phyloP scores from a whole-genome alignment of 2,797 vertebrate genomes.

The Eleutherodactylus coqui region DNA sequence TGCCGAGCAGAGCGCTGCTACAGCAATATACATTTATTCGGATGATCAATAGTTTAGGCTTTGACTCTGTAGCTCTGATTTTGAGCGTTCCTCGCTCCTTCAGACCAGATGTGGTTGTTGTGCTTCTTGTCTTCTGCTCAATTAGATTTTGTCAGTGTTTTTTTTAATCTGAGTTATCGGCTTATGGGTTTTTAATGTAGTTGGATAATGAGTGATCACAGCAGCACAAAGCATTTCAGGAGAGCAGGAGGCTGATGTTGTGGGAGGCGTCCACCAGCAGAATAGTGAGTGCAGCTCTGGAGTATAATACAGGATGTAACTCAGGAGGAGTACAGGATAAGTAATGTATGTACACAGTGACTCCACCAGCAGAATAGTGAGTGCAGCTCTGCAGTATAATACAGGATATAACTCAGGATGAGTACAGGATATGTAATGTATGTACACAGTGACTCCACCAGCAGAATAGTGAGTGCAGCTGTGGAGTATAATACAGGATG shows the following conservation, averaged over 20 bases:
- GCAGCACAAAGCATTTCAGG: neutral
- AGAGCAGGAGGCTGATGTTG: neutral
- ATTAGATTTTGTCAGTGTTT: neutral
- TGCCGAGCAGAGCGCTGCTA: neutral
- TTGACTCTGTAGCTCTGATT: neutral
- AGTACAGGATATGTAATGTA: too few relatives aligned
- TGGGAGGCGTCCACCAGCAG: too few relatives aligned
- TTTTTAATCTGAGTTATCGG: neutral
- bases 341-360: too few relatives aligned
- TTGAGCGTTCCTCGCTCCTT: neutral
- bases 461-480: too few relatives aligned
- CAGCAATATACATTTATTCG: neutral
- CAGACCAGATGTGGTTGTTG: neutral
- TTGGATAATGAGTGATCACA: neutral
- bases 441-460: too few relatives aligned
- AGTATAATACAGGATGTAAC: too few relatives aligned
- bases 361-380: too few relatives aligned
- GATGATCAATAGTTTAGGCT: neutral
- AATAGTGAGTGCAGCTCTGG: too few relatives aligned
- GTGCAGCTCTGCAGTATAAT: too few relatives aligned
- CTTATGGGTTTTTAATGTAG: neutral
- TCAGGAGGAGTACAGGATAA: too few relatives aligned
- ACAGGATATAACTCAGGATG: too few relatives aligned
- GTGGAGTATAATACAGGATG: too few relatives aligned
- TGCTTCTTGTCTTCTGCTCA: neutral